Percentiles rank a stretch among this genome's conserved stretches.
Conservation (phyloP, 1,140 invertebrate species). For the Lasioglossum baleicum region DNA sequence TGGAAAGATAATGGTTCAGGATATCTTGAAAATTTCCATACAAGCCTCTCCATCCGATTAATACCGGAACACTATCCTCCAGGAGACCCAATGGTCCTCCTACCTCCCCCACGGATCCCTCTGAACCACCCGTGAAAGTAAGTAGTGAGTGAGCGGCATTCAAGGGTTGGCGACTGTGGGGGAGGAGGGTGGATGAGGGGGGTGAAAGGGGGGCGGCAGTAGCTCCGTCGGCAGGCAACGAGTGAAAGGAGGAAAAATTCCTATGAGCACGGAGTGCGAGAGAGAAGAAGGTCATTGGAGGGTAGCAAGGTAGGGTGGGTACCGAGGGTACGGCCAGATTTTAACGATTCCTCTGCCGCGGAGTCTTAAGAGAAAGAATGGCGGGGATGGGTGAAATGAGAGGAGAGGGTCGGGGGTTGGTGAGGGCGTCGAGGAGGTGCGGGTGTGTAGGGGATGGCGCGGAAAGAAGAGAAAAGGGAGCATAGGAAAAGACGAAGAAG, state of each 20-base stretch:
- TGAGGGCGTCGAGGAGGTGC: conserved; percentile 58
- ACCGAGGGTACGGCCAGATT: conserved; percentile 78
- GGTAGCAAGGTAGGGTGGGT: conserved; percentile 64
- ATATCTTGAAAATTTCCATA: conserved; percentile 24
- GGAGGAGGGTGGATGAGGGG: conserved; percentile 14
- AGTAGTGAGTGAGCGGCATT: conserved; percentile 76
- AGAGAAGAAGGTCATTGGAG: conserved; percentile 53
- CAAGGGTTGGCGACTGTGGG: conserved; percentile 76
- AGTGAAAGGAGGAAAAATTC: conserved; percentile 49
- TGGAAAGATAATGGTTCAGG: neutral
- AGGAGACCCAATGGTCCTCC: conserved; percentile 46
- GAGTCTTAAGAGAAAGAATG: conserved; percentile 81
- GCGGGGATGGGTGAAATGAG: conserved; percentile 75
- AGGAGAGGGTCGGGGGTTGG: conserved; percentile 66
- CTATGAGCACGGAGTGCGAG: conserved; percentile 35
- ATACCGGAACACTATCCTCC: conserved; percentile 59
- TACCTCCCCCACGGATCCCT: conserved; percentile 60
- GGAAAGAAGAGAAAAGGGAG: conserved; percentile 64
- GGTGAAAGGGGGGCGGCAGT: conserved; percentile 22
- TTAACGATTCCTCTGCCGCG: conserved; percentile 80
- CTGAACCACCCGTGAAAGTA: conserved; percentile 71
- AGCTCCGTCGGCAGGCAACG: conserved; percentile 53
- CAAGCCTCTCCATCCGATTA: conserved; percentile 55
- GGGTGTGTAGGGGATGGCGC: conserved; percentile 52
- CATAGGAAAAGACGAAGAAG: conserved; percentile 63